Base-by-base conservation (phyloP, 2,888 invertebrate species). In the Parnassius glacialis region DNA sequence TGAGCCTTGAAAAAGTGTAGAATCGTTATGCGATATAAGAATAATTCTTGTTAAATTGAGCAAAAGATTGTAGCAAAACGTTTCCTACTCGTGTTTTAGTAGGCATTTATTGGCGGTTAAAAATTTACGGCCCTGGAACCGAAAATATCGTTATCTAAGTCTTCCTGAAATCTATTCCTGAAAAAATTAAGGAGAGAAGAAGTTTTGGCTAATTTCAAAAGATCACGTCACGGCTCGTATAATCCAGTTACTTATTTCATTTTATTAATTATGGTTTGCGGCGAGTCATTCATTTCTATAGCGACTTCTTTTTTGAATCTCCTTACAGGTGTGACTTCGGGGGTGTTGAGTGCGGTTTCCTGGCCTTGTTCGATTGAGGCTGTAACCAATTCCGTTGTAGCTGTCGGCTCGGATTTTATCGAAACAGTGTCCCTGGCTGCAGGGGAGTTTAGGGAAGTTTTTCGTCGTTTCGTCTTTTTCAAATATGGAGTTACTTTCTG, bases 401-500 rank as follows among this genome's bases (percentile, higher is more conserved):
- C 68, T 0, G 90, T 90, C 1, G 89, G 87, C 51, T 90, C 89
- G 0, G 90, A 90, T 47, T 71, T 72, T 25, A 84, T 66, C 0
- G 90, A 90, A 0, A 70, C 62, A 10, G 76, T 80, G 68, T 88
- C 88, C 3, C 75, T 77, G 64, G 80, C 83, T 25, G 69, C 75
- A 1, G 87, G 85, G 0, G 88, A 84, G 57, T 70, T 78, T 2
- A 71, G 76, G 2, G 78, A 73, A n/a, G 68, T 69, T 10, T 75
- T 73, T 2, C 75, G 75, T 9, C 75, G 76, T 43, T 62, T 62
- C 5, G 81, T 74, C 64, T 82, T 87, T 61, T 78, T 76, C 52
- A 89, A 69, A 67, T 85, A 74, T 0, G 87, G 86, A 2, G 80
- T 81, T 57, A 90, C 65, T 83, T 84, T 87, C 90, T 90, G 81